Evolutionary conservation across 2,797 vertebrate genomes (phyloP).

Genomic region (Saxicola maurus): DNA sequence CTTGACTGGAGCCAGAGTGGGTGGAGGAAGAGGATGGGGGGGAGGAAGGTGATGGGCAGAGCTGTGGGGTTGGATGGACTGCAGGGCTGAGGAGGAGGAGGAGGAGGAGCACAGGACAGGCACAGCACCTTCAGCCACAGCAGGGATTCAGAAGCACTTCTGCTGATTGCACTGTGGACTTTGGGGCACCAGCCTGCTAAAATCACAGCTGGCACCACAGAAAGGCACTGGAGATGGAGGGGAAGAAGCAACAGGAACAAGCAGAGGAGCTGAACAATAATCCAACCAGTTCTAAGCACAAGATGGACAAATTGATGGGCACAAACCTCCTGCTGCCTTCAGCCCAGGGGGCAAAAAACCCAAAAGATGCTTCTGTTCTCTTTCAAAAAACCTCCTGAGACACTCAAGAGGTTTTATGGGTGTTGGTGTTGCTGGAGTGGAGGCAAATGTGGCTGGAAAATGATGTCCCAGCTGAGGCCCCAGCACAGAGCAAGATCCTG

Average conservation of each 20-base stretch:
- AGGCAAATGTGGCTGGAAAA: neutral
- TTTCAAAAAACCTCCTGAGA: neutral
- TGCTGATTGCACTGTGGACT: neutral
- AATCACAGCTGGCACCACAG: neutral
- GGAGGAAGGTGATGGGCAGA: accelerated
- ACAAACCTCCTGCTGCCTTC: neutral
- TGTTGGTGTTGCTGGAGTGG: neutral
- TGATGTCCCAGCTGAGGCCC: neutral
- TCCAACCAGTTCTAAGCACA: neutral
- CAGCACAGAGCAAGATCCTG: neutral
- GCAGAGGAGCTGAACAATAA: neutral
- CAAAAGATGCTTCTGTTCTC: neutral
- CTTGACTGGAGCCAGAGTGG: neutral
- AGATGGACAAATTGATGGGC: constrained; percentile 1
- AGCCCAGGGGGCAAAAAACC: neutral
- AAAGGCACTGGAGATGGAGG: neutral
- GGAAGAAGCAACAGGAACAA: neutral
- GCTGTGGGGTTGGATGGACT: accelerated
- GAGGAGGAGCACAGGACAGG: neutral
- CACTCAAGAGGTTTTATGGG: accelerated
- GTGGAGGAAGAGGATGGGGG: neutral
- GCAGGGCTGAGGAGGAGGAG: neutral
- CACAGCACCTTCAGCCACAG: neutral
- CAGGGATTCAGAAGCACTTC: neutral
- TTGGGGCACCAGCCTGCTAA: neutral